Evolutionary conservation across 2,797 vertebrate genomes (phyloP), one percentile per base, ranked within the genome.

Genomic region (Tapera naevia): DNA sequence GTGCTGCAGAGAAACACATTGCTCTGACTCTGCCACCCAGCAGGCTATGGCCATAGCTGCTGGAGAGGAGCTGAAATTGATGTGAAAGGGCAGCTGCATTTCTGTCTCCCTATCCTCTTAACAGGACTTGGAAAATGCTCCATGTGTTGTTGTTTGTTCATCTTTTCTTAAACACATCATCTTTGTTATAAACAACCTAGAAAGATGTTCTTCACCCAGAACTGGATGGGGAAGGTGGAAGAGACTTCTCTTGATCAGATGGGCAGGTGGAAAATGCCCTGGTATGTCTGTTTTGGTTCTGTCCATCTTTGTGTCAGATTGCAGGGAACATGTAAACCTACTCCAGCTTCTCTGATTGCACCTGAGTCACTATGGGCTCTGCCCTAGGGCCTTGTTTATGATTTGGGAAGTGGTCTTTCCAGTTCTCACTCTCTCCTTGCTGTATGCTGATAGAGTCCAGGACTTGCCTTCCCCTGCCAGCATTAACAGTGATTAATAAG

Each of bases 401-500:
- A 6, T 82, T 80, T 82, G 86, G 76, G 50, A 93, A 91, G 88
- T 69, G 21, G 74, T 86, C 78, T 91, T 93, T 94, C 94, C 80
- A 82, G 88, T 95, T 93, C 32, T 80, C 24, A 8, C 12, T 76
- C 27, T 46, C n/a, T 85, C 9, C 27, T 80, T 74, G 56, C 53
- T 89, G 61, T 53, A 64, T 60, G 56, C 13, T 23, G 78, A 12
- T 78, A 51, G 37, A 46, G 73, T 54, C 65, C 67, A 91, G 75
- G 72, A 93, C 69, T 89, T 5, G 1, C 32, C 86, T 88, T 11
- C 7, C 85, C 72, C 53, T 86, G 66, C 95, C 93, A 90, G 33
- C 22, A 50, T 53, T 94, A 92, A 86, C 57, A 70, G 86, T 97
- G 96, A 97, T 97, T 96, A 96, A 96, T 96, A 96, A 96, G 60